Evolutionary conservation across 1,140 invertebrate genomes (phyloP).

Genomic region (Oedothorax gibbosus): DNA sequence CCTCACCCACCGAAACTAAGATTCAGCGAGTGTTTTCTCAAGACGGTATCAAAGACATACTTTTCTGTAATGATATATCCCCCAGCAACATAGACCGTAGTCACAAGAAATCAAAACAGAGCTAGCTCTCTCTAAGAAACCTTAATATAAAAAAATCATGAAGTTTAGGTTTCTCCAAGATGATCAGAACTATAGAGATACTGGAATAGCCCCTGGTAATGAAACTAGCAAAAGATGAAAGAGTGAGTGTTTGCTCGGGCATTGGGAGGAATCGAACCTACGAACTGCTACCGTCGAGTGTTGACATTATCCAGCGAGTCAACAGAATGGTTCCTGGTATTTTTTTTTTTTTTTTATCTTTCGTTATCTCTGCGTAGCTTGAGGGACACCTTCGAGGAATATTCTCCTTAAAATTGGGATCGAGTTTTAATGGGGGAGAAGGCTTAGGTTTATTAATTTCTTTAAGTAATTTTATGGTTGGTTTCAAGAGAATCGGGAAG

Average conservation of each 20-base stretch:
- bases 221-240: constrained; percentile 53
- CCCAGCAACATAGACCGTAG: constrained; percentile 4
- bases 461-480: too few species aligned
- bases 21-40: constrained; percentile 44
- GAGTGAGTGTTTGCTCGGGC: constrained; percentile 50
- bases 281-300: constrained; percentile 33
- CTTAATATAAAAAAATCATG: constrained; percentile 6
- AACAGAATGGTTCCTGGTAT: constrained; percentile 57
- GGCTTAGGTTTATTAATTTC: too few species aligned
- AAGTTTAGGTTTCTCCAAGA: constrained; percentile 1
- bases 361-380: neutral
- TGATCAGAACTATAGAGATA: constrained; percentile 36
- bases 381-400: too few species aligned
- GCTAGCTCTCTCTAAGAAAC: constrained; percentile 18
- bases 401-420: too few species aligned
- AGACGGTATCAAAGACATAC: constrained; percentile 46
- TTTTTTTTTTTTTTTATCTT: constrained; percentile 14
- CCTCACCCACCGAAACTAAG: constrained; percentile 13
- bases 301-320: constrained; percentile 57
- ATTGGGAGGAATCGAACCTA: constrained; percentile 9
- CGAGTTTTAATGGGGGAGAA: too few species aligned
- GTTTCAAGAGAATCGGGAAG: too few species aligned
- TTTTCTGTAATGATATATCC: constrained; percentile 47
- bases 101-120: constrained; percentile 53
- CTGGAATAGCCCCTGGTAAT: constrained; percentile 54